A percentile compares a stretch with the other conserved stretches of the same genome.
Evolutionary conservation across 2,113 vertebrate genomes (phyloP).

Genomic region (Physeter macrocephalus): DNA sequence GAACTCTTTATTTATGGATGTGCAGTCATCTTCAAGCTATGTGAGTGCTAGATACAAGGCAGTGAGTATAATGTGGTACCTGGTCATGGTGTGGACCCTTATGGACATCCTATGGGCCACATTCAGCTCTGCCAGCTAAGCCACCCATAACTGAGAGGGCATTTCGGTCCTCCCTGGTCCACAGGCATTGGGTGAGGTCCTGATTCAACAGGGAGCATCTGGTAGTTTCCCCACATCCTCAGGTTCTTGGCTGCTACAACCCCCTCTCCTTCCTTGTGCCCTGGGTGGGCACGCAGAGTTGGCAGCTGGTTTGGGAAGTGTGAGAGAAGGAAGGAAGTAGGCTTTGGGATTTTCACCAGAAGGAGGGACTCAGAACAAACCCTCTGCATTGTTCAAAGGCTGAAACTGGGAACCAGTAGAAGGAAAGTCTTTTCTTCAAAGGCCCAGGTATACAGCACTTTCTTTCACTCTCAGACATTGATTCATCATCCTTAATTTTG

Average conservation of each 20-base stretch:
- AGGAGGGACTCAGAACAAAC: not conserved
- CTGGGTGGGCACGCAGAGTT: not conserved
- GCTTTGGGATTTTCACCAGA: not conserved
- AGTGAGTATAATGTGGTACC: not conserved
- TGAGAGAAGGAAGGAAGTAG: not conserved
- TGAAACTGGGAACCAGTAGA: not conserved
- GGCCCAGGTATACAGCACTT: not conserved
- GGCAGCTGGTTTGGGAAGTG: not conserved
- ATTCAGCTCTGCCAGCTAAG: not conserved
- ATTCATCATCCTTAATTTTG: conserved; percentile 72
- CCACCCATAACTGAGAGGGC: not conserved
- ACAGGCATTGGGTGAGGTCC: not conserved
- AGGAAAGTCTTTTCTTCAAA: not conserved
- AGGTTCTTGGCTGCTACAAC: not conserved
- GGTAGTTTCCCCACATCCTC: not conserved
- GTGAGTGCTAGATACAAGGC: not conserved
- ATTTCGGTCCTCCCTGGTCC: not conserved
- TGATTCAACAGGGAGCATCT: not conserved
- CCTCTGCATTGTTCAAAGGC: not conserved
- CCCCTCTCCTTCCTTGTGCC: not conserved
- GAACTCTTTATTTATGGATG: not conserved
- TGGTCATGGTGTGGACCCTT: not conserved
- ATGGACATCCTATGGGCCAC: not conserved
- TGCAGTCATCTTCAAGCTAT: not conserved
- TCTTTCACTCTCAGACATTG: not conserved